Evolutionary conservation across 2,113 vertebrate species (phyloP).

Genomic region (Phylloscopus trochilus): DNA sequence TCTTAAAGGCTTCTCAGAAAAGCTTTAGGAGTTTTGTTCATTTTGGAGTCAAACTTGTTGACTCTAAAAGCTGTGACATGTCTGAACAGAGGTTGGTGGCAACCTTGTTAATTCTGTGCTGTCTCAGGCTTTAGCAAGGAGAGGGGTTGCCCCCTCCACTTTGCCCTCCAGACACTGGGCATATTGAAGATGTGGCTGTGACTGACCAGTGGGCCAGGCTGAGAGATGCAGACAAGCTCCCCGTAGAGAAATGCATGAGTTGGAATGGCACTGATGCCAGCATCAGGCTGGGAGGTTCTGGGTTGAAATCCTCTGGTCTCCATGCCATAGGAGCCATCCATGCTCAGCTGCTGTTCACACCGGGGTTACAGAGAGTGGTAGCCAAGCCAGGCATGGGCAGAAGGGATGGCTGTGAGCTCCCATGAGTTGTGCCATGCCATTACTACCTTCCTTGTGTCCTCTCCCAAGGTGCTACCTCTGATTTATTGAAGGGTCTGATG

Average conservation of each 20-base stretch:
- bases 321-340: background rate
- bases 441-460: background rate
- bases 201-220: background rate
- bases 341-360: background rate
- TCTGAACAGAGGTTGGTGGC: background rate
- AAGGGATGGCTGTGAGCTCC: background rate
- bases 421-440: accelerated
- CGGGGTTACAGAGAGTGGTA: accelerated
- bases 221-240: background rate
- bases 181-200: background rate
- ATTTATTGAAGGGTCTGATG: background rate
- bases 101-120: background rate
- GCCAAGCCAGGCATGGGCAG: background rate
- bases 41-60: background rate
- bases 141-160: background rate
- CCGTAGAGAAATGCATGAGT: accelerated
- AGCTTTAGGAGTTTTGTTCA: background rate
- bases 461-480: background rate
- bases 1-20: background rate
- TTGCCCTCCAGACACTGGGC: background rate
- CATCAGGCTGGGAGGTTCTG: background rate
- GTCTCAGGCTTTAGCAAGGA: background rate
- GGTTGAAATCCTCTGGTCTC: background rate
- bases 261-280: background rate
- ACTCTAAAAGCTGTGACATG: accelerated